A percentile compares a stretch with the other conserved stretches of the same genome.
phyloP scores from a whole-genome alignment of 2,113 vertebrate genomes.

The Pollachius pollachius region DNA sequence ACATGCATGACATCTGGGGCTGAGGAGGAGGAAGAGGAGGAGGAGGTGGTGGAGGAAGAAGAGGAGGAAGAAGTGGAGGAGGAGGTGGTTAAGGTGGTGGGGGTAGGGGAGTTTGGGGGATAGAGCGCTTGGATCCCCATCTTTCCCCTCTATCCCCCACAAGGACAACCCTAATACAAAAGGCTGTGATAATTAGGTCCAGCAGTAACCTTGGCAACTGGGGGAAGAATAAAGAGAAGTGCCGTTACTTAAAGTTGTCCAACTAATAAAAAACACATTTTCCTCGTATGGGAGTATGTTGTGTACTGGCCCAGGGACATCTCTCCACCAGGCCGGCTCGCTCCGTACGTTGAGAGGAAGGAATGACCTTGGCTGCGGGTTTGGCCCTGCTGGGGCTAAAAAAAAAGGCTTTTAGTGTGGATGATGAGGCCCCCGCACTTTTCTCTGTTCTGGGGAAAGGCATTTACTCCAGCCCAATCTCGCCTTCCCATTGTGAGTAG shows the following conservation, averaged over 20 bases:
- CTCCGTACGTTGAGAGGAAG: slow-evolving; percentile 51
- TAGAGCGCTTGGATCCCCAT: too few relatives aligned
- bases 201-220: slow-evolving; percentile 20
- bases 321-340: slow-evolving; percentile 45
- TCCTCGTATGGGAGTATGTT: slow-evolving; percentile 34
- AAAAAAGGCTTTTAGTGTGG: slow-evolving; percentile 56
- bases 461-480: slow-evolving; percentile 44
- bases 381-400: slow-evolving; percentile 45
- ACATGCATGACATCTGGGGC: slow-evolving; percentile 93
- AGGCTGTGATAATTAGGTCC: not conserved
- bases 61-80: not conserved
- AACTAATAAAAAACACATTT: slow-evolving; percentile 20
- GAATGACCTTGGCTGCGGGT: slow-evolving; percentile 53
- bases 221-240: slow-evolving; percentile 14
- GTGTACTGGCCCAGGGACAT: slow-evolving; percentile 47
- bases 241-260: too few relatives aligned
- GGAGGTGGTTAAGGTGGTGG: not conserved
- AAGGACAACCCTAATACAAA: not conserved
- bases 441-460: slow-evolving; percentile 46
- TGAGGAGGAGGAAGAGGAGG: slow-evolving; percentile 51
- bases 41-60: too few relatives aligned
- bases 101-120: not conserved
- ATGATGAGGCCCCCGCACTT: slow-evolving; percentile 23
- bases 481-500: slow-evolving; percentile 47
- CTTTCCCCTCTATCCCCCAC: too few relatives aligned